Base-by-base conservation (phyloP, 2,113 vertebrate species). In the Hemiprocne comata region DNA sequence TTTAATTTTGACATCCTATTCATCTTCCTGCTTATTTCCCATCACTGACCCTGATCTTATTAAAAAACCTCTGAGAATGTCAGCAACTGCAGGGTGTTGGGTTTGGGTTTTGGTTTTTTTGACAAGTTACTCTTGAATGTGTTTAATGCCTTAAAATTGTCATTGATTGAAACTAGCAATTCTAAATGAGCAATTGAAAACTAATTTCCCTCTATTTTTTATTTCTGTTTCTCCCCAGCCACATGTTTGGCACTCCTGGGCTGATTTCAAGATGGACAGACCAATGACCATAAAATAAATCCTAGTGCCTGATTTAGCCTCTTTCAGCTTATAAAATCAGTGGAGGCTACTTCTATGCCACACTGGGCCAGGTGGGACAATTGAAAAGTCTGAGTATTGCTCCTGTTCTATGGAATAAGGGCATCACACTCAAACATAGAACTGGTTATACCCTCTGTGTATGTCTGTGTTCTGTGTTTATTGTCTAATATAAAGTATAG, bases 1-100 rank as follows among this genome's bases (percentile, higher is more conserved):
- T 98, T 98, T 97, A 95, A 92, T 98, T 95, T 96, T 98, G 97
- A 98, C 97, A 98, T 94, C 96, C 95, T 98, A 97, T 98, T 98
- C 97, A 98, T 98, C 97, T 98, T 98, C 88, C 73, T 87, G 90
- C 85, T 98, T 97, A 98, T 97, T 98, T 98, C 87, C 95, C 94
- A 95, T 95, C 97, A 79, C 96, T 97, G 98, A 97, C 95, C 95
- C 96, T 96, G 96, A 98, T 97, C 95, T 97, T 97, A 97, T 97
- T 98, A 97, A 96, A 95, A 94, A 97, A 94, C 74, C 84, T 92
- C 93, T 78, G 96, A 97, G 95, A 97, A 95, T 94, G 94, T 96
- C 96, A 96, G 95, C 92, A 97, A 96, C 71, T 71, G 60, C 67
- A 88, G 67, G 51, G 69, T 66, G 85, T 33, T 57, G 23, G 11